These are phyloP conservation scores for Murina feae DNA, from an alignment of 2,113 vertebrate species.

Conservation along the genomic window DNA sequence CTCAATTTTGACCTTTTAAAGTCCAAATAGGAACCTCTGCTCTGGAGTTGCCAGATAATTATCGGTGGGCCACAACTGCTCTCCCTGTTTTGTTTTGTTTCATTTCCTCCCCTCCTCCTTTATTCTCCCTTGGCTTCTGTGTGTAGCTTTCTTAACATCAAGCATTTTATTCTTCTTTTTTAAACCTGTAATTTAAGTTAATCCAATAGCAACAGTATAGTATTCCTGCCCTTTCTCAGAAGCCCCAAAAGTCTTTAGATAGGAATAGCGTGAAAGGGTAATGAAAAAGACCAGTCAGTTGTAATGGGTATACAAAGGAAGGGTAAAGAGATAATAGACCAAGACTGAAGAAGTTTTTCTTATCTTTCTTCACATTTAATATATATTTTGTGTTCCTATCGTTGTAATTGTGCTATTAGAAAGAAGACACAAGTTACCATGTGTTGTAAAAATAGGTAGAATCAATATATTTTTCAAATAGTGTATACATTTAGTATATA, in stretches of 20 bases:
- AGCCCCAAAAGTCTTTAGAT: not conserved
- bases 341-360: not conserved
- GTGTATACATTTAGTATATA: not conserved
- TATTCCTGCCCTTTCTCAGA: not conserved
- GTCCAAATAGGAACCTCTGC: not conserved
- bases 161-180: not conserved
- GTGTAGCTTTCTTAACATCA: not conserved
- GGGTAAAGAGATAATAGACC: not conserved
- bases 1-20: not conserved
- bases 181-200: not conserved
- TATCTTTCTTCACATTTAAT: not conserved
- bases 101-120: not conserved
- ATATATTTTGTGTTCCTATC: not conserved
- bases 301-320: not conserved
- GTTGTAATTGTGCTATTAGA: constrained; percentile 19
- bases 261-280: not conserved
- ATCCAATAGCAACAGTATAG: not conserved
- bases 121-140: not conserved
- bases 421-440: not conserved
- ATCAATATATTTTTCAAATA: constrained; percentile 36
- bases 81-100: not conserved
- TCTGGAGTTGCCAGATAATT: not conserved
- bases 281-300: not conserved
- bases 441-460: constrained; percentile 17
- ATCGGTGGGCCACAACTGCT: not conserved